Evolutionary conservation across 2,797 vertebrate species (phyloP), one percentile per base, ranked within the genome.

Genomic region (Channa striata): DNA sequence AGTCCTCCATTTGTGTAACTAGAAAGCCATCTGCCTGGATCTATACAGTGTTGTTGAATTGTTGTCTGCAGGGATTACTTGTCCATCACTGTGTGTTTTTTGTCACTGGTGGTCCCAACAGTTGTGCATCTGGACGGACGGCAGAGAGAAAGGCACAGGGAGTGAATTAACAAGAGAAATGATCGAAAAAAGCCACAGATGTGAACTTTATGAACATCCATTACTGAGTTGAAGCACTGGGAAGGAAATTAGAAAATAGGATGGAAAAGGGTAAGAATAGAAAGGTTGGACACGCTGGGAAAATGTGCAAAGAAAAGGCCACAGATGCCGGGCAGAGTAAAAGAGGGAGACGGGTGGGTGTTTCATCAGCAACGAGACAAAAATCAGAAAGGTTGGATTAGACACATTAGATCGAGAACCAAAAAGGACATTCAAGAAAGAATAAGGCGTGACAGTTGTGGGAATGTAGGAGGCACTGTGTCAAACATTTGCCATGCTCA

Each of bases 161-260:
- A 74, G 74, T 68, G 61, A 78, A 86, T 88, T 84, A 89, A 84
- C 78, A 36, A 52, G 67, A 72, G 50, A 73, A 62, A 84, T 83
- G 74, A 91, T 78, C 79, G 84, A 83, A 88, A n/a, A 83, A 77
- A 71, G 61, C 60, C 67, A 20, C 2, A 73, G 60, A 82, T 80
- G 53, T 49, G 77, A 80, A 59, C 36, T 86, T 90, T 46, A 81
- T 78, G 77, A 89, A 86, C 82, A 89, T 87, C 74, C 71, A 85
- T 92, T 85, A 91, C 72, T 68, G 51, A 73, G 80, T 61, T 43
- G 33, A 73, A 68, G 66, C 49, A 54, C 68, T 7, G 63, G 33
- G 77, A 70, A 61, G 77, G 90, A 83, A 10, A 54, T 16, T 69
- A 69, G 70, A 76, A 72, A 75, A 78, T 34, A 37, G 49, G 72